phyloP scores from a whole-genome alignment of 2,888 invertebrate genomes.

The Melitaea athalia region DNA sequence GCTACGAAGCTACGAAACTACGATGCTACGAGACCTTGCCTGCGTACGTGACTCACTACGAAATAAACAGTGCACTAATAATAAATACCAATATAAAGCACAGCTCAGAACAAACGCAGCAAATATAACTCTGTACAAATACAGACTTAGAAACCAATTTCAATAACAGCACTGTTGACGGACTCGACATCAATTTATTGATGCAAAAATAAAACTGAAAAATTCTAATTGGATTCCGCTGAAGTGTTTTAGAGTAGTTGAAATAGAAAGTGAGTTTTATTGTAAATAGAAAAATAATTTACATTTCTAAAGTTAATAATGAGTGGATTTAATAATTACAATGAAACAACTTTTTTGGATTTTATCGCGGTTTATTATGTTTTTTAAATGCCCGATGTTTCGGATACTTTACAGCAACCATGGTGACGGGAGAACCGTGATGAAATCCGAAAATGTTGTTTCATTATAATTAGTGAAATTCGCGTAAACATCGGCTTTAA shows the following conservation, averaged over 20 bases:
- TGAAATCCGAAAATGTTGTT: too few species aligned
- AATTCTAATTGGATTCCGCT: slow-evolving; percentile 1
- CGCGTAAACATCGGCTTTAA: too few species aligned
- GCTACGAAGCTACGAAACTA: too few species aligned
- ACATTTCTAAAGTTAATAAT: not conserved
- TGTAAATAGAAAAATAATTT: not conserved
- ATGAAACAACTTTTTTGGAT: too few species aligned
- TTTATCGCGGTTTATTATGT: too few species aligned
- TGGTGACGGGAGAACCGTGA: too few species aligned
- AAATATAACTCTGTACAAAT: slow-evolving; percentile 1
- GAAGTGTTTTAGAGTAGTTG: not conserved
- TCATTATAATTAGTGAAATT: too few species aligned
- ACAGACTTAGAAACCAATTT: slow-evolving; percentile 2
- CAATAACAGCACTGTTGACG: slow-evolving; percentile 6
- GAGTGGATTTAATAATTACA: too few species aligned
- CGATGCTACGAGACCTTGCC: slow-evolving; percentile 22
- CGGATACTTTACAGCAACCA: too few species aligned
- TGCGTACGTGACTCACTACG: not conserved
- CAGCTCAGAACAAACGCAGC: not conserved
- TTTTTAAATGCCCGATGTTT: too few species aligned
- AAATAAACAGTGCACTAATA: slow-evolving; percentile 1
- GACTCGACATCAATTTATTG: not conserved
- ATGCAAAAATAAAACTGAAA: not conserved
- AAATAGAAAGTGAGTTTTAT: not conserved
- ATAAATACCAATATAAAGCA: not conserved